Conservation (phyloP, 2,113 vertebrate genomes). For the Daubentonia madagascariensis region DNA sequence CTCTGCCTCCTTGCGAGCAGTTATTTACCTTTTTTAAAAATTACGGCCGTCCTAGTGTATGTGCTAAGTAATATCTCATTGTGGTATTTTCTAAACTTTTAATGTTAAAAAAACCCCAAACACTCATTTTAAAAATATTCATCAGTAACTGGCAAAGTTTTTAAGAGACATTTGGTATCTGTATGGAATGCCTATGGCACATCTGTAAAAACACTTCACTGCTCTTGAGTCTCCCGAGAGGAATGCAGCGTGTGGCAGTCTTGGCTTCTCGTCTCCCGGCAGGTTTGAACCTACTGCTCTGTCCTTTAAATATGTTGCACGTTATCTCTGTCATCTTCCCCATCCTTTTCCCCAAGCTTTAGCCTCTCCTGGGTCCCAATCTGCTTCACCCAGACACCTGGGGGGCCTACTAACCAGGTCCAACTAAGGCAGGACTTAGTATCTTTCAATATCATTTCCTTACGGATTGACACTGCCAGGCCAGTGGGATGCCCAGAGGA, state of each 20-base stretch:
- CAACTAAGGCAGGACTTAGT: background rate
- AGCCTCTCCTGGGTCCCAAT: background rate
- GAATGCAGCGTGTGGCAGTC: rapidly evolving
- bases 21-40: background rate
- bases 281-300: background rate
- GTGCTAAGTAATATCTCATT: background rate
- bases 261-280: background rate
- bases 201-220: rapidly evolving
- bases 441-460: background rate
- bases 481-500: background rate
- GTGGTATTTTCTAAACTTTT: background rate
- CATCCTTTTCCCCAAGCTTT: background rate
- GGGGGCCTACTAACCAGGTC: background rate
- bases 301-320: rapidly evolving
- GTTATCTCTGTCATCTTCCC: background rate
- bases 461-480: rapidly evolving
- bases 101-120: background rate
- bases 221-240: rapidly evolving
- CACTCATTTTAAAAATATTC: background rate
- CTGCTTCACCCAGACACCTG: background rate
- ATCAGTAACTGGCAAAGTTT: background rate
- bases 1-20: background rate
- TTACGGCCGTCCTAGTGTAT: too few relatives aligned
- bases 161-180: background rate
- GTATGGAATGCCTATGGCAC: rapidly evolving